Evolutionary conservation across 2,113 vertebrate species (phyloP).

Genomic region (Fulica atra): DNA sequence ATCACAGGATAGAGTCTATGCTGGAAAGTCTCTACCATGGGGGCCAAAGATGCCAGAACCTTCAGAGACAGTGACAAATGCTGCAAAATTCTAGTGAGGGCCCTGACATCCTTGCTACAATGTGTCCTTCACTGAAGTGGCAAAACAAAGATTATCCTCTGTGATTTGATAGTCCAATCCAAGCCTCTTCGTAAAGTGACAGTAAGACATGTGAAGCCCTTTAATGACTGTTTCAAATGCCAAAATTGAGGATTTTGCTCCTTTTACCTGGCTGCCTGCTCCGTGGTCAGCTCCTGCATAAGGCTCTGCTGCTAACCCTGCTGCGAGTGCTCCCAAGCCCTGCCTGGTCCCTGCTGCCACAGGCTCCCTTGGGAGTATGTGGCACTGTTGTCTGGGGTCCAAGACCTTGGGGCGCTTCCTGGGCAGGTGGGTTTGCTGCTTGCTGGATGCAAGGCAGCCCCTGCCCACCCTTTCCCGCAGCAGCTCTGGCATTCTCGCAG

Average conservation of each 20-base stretch:
- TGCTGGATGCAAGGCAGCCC: background rate
- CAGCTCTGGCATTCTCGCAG: rapidly evolving
- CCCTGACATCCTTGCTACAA: background rate
- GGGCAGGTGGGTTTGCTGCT: background rate
- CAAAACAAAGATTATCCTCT: background rate
- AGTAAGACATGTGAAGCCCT: background rate
- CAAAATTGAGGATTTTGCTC: background rate
- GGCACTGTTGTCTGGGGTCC: background rate
- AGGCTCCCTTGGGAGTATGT: rapidly evolving
- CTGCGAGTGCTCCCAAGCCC: background rate
- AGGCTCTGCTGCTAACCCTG: background rate
- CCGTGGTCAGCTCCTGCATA: background rate
- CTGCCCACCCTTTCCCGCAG: rapidly evolving
- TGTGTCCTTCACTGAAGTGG: background rate
- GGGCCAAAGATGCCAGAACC: background rate
- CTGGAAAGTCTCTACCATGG: background rate
- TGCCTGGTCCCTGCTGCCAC: background rate
- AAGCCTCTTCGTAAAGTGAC: rapidly evolving
- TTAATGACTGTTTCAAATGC: background rate
- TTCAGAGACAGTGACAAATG: background rate
- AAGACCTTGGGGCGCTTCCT: rapidly evolving
- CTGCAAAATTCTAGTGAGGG: background rate
- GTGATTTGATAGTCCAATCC: background rate
- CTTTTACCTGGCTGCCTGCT: background rate
- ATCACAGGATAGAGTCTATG: background rate